Base-by-base conservation (phyloP, 2,888 invertebrate genomes). In the Heliconius aoede region DNA sequence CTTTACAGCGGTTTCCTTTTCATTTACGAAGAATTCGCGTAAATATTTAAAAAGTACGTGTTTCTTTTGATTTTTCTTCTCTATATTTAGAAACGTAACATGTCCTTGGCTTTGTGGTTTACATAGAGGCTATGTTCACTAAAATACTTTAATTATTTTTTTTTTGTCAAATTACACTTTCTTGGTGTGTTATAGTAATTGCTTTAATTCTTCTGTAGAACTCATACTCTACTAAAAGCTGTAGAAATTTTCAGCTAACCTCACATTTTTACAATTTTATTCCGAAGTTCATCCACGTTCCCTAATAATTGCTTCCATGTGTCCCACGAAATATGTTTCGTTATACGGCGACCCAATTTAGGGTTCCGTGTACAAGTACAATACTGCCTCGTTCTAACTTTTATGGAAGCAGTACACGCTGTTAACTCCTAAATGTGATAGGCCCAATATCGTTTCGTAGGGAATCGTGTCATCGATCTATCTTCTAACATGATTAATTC, bases 351-450 rank as follows among this genome's bases (percentile, higher is more conserved):
- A 90, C 89, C 89, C 85, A 88, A 85, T 90, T 91, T 83, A 84
- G 84, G 83, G 84, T 84, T 84, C 85, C 86, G 85, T 86, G 87
- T 86, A 84, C 80, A 81, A 83, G 83, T 82, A 79, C 18, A 24
- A 83, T 82, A 85, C 86, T 64, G 15, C 87, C 82, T 85, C 86
- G 83, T 87, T 87, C 83, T 80, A 78, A 82, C 83, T 84, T 90
- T 90, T 90, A 90, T 86, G 86, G 85, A 84, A 80, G 80, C 85
- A 81, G 81, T 83, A 84, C 87, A 88, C 87, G 87, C 85, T 83
- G 86, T 89, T 87, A 88, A 85, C 85, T 83, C 88, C 86, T 85
- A 86, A 85, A 84, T 84, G 85, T 86, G 88, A 88, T 87, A 85
- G 84, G 86, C 82, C 85, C 82, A 86, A 86, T 85, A 83, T 80